phyloP scores from a whole-genome alignment of 30 jellyfish, hydroid and myxozoan species.

The Turritopsis rubra region DNA sequence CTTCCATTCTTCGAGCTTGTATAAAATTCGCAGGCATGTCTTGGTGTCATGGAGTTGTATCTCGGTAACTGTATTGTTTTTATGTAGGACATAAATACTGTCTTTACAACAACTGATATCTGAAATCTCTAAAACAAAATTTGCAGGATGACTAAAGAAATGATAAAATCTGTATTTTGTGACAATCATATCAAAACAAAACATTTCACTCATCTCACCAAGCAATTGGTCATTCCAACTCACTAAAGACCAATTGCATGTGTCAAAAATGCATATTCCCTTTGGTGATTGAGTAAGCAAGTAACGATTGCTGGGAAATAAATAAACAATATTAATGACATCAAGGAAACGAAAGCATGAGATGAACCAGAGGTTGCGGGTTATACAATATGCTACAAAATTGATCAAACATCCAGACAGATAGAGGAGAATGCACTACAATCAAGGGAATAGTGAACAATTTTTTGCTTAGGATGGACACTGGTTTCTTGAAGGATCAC shows the following conservation, averaged over 20 bases:
- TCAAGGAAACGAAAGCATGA: not conserved
- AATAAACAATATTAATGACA: too few relatives aligned
- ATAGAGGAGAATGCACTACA: too few relatives aligned
- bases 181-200: too few relatives aligned
- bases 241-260: conserved; percentile 40
- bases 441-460: too few relatives aligned
- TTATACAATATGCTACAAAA: too few relatives aligned
- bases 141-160: not conserved
- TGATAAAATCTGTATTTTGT: too few relatives aligned
- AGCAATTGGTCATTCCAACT: conserved; percentile 71
- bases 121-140: conserved; percentile 24
- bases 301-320: conserved; percentile 48
- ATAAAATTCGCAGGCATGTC: conserved; percentile 28
- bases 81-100: conserved; percentile 32
- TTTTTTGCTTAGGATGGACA: too few relatives aligned
- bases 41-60: conserved; percentile 36
- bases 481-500: too few relatives aligned
- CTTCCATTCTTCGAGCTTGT: conserved; percentile 19
- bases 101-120: conserved; percentile 41
- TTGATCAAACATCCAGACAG: too few relatives aligned
- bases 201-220: conserved; percentile 42
- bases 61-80: conserved; percentile 39
- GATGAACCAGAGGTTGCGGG: too few relatives aligned
- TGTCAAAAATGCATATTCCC: conserved; percentile 62
- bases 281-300: conserved; percentile 53